Percentiles rank a stretch among this genome's conserved stretches.
Conservation (phyloP, 2,888 invertebrate genomes). For the Nomada flava region DNA sequence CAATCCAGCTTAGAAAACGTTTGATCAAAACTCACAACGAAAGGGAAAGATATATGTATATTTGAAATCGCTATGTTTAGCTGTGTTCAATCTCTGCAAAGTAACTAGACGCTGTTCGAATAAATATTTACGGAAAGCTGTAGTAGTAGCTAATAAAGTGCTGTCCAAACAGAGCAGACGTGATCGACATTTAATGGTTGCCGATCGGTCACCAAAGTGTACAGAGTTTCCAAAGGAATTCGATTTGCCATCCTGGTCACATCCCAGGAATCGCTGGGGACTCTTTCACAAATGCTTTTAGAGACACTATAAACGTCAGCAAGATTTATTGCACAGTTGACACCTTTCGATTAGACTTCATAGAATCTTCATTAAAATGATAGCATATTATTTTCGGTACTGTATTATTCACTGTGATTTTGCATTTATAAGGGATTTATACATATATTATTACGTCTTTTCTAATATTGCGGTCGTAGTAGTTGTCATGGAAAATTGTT, state of each 20-base stretch:
- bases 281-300: conserved; percentile 12
- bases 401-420: too few relatives aligned
- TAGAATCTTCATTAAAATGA: not conserved
- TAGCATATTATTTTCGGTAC: not conserved
- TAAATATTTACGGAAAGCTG: conserved; percentile 44
- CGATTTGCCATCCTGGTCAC: conserved; percentile 24
- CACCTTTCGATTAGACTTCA: not conserved
- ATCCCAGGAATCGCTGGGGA: not conserved
- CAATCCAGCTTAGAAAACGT: not conserved
- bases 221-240: conserved; percentile 48
- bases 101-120: conserved; percentile 35
- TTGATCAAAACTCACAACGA: not conserved
- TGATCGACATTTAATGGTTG: conserved; percentile 56
- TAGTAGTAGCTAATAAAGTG: conserved; percentile 61
- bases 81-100: conserved; percentile 40
- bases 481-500: too few relatives aligned
- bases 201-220: conserved; percentile 38
- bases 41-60: not conserved
- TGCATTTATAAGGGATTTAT: too few relatives aligned
- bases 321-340: not conserved
- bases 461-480: too few relatives aligned
- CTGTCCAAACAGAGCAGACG: conserved; percentile 60
- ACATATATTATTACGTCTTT: too few relatives aligned
- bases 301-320: not conserved
- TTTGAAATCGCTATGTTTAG: conserved; percentile 10